A percentile compares a stretch with the other conserved stretches of the same genome.
phyloP scores from a whole-genome alignment of 2,797 vertebrate genomes.

The Brachymystax lenok region DNA sequence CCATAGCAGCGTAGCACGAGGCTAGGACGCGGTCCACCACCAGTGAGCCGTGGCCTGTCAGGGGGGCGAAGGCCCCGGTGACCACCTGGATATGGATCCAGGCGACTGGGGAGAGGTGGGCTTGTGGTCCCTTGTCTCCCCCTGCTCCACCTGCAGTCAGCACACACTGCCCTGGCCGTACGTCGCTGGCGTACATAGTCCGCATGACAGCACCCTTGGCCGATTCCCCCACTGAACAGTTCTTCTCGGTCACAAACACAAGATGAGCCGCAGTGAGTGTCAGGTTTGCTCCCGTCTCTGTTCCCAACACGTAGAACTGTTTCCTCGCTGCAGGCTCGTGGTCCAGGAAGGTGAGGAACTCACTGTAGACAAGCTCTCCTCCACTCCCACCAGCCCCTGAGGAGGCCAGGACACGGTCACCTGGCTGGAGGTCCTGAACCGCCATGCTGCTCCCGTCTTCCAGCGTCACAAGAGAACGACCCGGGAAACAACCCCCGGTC shows the following conservation, averaged over 20 bases:
- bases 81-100: slow-evolving; percentile 72
- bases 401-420: slow-evolving; percentile 88
- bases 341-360: slow-evolving; percentile 90
- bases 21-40: slow-evolving; percentile 88
- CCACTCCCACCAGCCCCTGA: slow-evolving; percentile 67
- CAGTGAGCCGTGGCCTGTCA: slow-evolving; percentile 88
- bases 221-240: slow-evolving; percentile 55
- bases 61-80: slow-evolving; percentile 85
- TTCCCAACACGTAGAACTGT: slow-evolving; percentile 84
- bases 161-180: slow-evolving; percentile 86
- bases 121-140: slow-evolving; percentile 57
- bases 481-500: slow-evolving; percentile 94
- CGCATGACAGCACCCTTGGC: slow-evolving; percentile 47
- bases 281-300: slow-evolving; percentile 77
- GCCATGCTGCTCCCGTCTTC: slow-evolving; percentile 79
- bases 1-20: slow-evolving; percentile 91
- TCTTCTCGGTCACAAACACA: slow-evolving; percentile 82
- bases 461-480: slow-evolving; percentile 78
- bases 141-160: slow-evolving; percentile 63
- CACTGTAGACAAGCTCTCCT: slow-evolving; percentile 81
- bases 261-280: slow-evolving; percentile 90
- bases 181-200: slow-evolving; percentile 86
- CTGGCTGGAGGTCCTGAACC: slow-evolving; percentile 82
- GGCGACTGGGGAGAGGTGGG: slow-evolving; percentile 69
- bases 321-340: slow-evolving; percentile 73